Evolutionary conservation across 2,113 vertebrate genomes (phyloP), one percentile per base, ranked within the genome.

Genomic region (Scolopax mira): DNA sequence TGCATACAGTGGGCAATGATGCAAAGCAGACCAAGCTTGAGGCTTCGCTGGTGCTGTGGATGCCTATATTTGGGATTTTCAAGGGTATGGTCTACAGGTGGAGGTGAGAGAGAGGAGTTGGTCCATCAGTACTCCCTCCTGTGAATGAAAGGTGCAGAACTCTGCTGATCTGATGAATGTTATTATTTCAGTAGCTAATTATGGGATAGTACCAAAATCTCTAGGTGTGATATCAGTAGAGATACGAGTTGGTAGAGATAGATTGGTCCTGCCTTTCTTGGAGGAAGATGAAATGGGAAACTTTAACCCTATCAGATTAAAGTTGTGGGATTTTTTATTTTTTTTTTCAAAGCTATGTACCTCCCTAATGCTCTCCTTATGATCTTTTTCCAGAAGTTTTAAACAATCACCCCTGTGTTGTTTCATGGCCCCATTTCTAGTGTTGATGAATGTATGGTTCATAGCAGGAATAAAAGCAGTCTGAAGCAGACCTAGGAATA

Each of bases 1-100:
- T 11, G 2, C 11, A 5, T 33, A 22, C 0, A 2, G 1, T 42
- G 35, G 65, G 46, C 0, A 2, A 23, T 42, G 28, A 23, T n/a
- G n/a, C 49, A 51, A n/a, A 88, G 39, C 84, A 79, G 41, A 65
- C 49, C 16, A 49, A 31, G n/a, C n/a, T 22, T 85, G 79, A 19
- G 57, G 62, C 46, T 70, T 62, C 35, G 15, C 37, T 78, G 60
- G 11, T 90, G 64, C 69, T 62, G 35, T 70, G 37, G 1, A 31
- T 78, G 44, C 57, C 57, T 69, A 48, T 9, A 33, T 79, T 65
- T 81, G 70, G 48, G 55, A n/a, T 79, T 91, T 88, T 83, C 58
- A 85, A 35, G 30, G 21, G 6, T 9, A 11, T 52, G 22, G 31
- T 72, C 6, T 62, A 16, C 28, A 62, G 58, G 14, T 67, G 14